Base-by-base conservation (phyloP, 2,113 vertebrate genomes). In the Seriola quinqueradiata region DNA sequence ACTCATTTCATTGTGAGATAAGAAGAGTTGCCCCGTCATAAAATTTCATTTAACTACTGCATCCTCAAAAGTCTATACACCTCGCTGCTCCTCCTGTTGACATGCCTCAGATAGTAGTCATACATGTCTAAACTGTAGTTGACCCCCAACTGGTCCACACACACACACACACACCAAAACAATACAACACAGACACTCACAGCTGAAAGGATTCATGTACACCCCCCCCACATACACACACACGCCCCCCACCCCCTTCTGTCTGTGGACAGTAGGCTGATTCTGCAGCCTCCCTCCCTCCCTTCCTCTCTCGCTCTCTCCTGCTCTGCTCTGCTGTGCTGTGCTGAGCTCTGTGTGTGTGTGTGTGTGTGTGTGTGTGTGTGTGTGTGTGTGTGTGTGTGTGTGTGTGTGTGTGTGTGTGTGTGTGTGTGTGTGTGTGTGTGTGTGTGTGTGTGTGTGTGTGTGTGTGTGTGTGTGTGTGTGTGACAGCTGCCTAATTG, bases 401-500 rank as follows among this genome's bases (percentile, higher is more conserved):
- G 96, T 96, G 71, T 83, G 82, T 80, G 87, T 79, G 90, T 96
- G 95, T 95, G 58, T 68, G 76, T 58, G 73, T 64, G 83, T 59
- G 73, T 57, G 38, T 70, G 75, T 77, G 77, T 75, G 61, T 96
- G 97, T 96, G 96, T 67, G 74, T 60, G 82, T 70, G 77, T 61
- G 70, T 70, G 71, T 70, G 87, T 76, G 78, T 82, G 82, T 89
- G 82, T 64, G 88, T 89, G 79, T 72, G 88, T 87, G 95, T 96
- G 96, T 96, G 71, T 83, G 82, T 80, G 87, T 79, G 90, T 84
- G 83, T 75, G 67, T 83, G 87, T 84, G 86, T 89, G 90, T 97
- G 97, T 97, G 97, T 97, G 97, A 97, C 97, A 99, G 97, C 97
- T 98, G 97, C 97, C 97, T 98, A 98, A 99, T 99, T 99, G 98